Base-by-base conservation (phyloP, 2,797 vertebrate species). In the Sebastolobus alascanus region DNA sequence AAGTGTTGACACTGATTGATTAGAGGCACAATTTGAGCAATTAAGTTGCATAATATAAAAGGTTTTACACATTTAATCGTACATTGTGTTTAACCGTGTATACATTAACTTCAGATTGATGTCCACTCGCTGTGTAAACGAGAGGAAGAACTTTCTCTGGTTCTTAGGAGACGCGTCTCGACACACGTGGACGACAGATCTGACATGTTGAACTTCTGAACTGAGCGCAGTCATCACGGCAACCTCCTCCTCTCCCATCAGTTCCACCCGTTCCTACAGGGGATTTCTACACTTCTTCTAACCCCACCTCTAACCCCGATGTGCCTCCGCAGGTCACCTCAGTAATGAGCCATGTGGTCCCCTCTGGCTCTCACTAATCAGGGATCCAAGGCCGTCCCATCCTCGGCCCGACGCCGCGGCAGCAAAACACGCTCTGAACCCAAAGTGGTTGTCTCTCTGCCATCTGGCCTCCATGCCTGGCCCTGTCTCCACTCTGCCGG, bases 381-480 rank as follows among this genome's bases (percentile, higher is more conserved):
- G 86, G 83, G 86, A 83, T 77, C 77, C 90, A 87, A 88, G 92
- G 82, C 86, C 40, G 58, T 75, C 82, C 82, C 89, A 81, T 91
- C 91, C 74, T 85, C 75, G 16, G 82, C 75, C 84, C 38, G 68
- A 55, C 63, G 58, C 74, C 8, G 40, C 58, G 5, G 68, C 84
- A 70, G 65, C 68, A 43, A 38, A 73, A 80, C 81, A 79, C 67
- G 50, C 60, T 78, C 77, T 79, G 74, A 80, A 70, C 59, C 94
- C 61, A 60, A n/a, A 88, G 73, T 85, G 91, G 52, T 89, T 90
- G 92, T 75, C 94, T 94, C 94, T 60, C 88, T 91, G 92, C 93
- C 97, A 97, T 97, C 97, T 98, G 97, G 96, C 96, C 94, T 88
- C 91, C 96, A 97, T 97, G 96, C 94, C 95, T 87, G 75, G 80